A percentile compares a stretch with the other conserved stretches of the same genome.
Conservation (phyloP, 2,888 invertebrate species). For the Nemotelus nigrinus region DNA sequence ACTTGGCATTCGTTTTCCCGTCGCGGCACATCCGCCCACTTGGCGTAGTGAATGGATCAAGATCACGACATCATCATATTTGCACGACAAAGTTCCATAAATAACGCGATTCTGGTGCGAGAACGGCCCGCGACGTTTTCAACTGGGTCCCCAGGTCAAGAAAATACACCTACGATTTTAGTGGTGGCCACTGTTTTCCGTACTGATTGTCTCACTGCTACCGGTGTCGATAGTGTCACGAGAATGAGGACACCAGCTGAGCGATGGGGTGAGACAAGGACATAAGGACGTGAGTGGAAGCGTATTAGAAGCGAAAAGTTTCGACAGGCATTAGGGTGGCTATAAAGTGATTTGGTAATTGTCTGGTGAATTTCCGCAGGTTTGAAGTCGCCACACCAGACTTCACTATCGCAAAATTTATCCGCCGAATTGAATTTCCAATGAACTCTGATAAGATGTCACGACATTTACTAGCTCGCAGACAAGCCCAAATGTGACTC, state of each 20-base stretch:
- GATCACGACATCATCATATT: constrained; percentile 41
- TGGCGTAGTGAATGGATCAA: constrained; percentile 31
- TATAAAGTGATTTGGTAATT: too few species aligned
- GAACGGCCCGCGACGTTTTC: constrained; percentile 14
- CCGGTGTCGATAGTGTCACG: not conserved
- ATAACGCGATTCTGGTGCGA: constrained; percentile 17
- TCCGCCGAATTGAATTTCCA: too few species aligned
- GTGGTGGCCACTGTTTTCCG: not conserved
- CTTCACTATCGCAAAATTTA: too few species aligned
- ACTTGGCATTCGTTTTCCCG: not conserved
- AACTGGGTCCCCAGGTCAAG: constrained; percentile 21
- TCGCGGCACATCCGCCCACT: constrained; percentile 27
- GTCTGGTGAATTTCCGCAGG: too few species aligned
- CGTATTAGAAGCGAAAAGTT: too few species aligned
- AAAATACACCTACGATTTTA: constrained; percentile 5
- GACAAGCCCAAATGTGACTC: too few species aligned
- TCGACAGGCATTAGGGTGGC: too few species aligned
- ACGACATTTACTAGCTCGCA: too few species aligned
- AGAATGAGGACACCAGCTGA: not conserved
- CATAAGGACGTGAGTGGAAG: too few species aligned
- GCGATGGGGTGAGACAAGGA: not conserved
- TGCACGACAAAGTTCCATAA: constrained; percentile 40
- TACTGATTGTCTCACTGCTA: not conserved
- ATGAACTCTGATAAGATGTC: too few species aligned
- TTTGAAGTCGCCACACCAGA: too few species aligned